Conservation (phyloP, 92 coral and sea anemone species). For the Epizoanthus scotinus region DNA sequence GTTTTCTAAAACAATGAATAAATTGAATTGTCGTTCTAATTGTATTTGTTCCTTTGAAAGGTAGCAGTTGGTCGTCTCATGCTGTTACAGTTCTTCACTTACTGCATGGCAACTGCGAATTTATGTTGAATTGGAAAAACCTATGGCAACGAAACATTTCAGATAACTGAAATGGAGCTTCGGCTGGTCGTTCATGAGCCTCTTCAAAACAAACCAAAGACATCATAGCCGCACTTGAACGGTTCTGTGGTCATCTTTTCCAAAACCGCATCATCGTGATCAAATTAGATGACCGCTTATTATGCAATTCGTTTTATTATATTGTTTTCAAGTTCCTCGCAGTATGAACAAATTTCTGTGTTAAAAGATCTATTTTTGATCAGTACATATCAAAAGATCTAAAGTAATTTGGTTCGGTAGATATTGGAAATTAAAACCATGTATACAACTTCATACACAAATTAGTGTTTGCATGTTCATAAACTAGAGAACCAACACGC, state of each 20-base stretch:
- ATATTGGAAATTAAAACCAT: neutral
- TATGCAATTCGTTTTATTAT: neutral
- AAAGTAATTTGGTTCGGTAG: constrained; percentile 12
- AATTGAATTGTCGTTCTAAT: neutral
- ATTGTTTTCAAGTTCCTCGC: neutral
- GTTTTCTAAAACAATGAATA: constrained; percentile 18
- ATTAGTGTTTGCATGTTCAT: neutral
- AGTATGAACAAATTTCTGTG: neutral
- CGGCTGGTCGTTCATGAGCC: no score
- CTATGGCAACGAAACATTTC: no score
- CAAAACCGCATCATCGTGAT: neutral
- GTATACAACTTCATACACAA: constrained; percentile 3
- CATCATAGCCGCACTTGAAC: no score
- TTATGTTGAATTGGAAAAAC: neutral
- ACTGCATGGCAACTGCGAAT: neutral
- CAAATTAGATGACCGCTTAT: neutral
- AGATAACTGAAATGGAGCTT: no score
- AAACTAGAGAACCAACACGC: neutral
- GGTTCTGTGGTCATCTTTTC: neutral
- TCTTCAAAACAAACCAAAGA: no score
- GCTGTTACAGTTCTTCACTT: no score
- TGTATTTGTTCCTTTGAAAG: constrained; percentile 3
- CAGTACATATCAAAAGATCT: constrained; percentile 16
- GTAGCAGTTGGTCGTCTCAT: neutral
- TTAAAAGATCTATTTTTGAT: constrained; percentile 17